These are phyloP conservation scores for Nerophis lumbriciformis DNA, from an alignment of 2,113 vertebrate genomes.

Conservation along the genomic window DNA sequence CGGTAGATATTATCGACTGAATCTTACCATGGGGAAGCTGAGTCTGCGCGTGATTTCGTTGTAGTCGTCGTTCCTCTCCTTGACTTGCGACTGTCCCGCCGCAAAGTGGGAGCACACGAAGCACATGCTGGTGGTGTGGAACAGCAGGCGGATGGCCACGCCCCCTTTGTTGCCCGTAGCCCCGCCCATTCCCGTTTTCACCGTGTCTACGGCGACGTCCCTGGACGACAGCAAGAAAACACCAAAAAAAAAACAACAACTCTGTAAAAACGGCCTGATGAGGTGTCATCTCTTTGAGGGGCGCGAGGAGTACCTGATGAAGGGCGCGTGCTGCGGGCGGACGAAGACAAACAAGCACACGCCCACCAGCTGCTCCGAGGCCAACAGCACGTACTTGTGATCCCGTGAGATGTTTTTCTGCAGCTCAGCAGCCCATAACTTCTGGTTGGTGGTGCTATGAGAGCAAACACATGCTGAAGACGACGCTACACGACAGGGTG, in stretches of 20 bases:
- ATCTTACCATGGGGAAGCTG: constrained; percentile 91
- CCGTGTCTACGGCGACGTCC: constrained; percentile 94
- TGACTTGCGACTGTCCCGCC: constrained; percentile 95
- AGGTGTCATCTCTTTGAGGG: not conserved
- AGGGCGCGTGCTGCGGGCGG: constrained; percentile 92
- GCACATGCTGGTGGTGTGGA: constrained; percentile 97
- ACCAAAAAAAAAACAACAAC: not conserved
- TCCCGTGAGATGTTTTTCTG: constrained; percentile 95
- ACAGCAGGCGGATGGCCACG: constrained; percentile 91
- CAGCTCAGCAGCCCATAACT: constrained; percentile 94
- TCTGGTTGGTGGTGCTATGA: constrained; percentile 94
- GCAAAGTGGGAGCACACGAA: constrained; percentile 98
- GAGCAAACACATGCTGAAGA: not conserved
- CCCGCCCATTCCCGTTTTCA: constrained; percentile 99
- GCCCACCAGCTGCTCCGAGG: constrained; percentile 95
- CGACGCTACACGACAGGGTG: not conserved
- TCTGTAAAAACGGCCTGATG: not conserved
- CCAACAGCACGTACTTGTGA: constrained; percentile 92
- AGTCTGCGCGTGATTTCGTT: constrained; percentile 90
- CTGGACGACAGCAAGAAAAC: constrained; percentile 50
- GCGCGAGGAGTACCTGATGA: constrained; percentile 79
- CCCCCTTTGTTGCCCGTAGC: constrained; percentile 97
- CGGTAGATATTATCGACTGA: too few relatives aligned
- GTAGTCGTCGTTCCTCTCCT: constrained; percentile 96
- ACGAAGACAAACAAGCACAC: constrained; percentile 97